Evolutionary conservation across 2,888 invertebrate species (phyloP), one percentile per base, ranked within the genome.

Genomic region (Cryptops parisi): DNA sequence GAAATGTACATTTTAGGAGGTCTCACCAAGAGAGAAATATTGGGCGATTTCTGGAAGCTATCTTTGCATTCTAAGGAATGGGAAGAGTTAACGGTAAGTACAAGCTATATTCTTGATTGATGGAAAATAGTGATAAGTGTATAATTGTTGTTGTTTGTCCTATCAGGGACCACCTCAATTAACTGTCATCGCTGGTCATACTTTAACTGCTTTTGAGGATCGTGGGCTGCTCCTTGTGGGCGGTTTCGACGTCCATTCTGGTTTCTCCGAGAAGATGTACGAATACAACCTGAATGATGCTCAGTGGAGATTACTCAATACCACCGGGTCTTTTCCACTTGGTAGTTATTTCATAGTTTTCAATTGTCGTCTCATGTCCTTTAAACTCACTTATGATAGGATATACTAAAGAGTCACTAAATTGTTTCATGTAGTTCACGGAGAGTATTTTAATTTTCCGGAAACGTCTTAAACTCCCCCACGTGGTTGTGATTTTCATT

Each of bases 1-100:
- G 82, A 82, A 51, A 84, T 94, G 63, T 91, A 82, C 65, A 82
- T 94, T 23, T 89, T 82, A 63, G 93, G 94, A 1, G 94, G 94
- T 0, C 72, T 93, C 47, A 54, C 68, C 62, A 70, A 57, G 21
- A 62, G 76, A 47, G 76, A 79, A 64, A 81, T 89, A 2, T 73
- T 90, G 1, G 79, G 78, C 43, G 91, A 93, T 66, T 88, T 91
- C 65, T 94, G 93, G 93, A 86, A 84, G 63, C 94, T 91, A 65
- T 84, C 65, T 54, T 66, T 71, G 19, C 64, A 65, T 41, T 63
- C 64, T 1, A 63, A 64, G 21, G 64, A 64, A 26, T 74, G 73
- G 74, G 65, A 64, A 2, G 59, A 59, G 17, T 59, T 65, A 1
- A 27, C 52, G 54, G 63, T 63, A 48, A 57, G 57, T 39, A 51